Evolutionary conservation across 2,888 invertebrate genomes (phyloP).

Genomic region (Allolobophora icterica): DNA sequence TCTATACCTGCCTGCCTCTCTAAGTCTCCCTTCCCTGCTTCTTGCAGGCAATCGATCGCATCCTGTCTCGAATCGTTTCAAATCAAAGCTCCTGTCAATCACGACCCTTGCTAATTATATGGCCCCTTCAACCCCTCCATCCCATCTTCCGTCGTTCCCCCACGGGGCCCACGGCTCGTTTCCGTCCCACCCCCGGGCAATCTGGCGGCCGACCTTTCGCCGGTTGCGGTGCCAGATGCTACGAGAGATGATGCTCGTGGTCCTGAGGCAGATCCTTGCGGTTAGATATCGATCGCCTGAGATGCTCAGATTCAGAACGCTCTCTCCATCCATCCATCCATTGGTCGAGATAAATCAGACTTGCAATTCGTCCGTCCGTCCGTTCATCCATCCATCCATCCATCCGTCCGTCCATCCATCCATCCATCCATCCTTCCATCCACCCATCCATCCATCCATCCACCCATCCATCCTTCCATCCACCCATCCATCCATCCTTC

Average conservation of each 20-base stretch:
- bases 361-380: background rate
- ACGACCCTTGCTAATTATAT: background rate
- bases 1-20: too few relatives aligned
- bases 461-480: background rate
- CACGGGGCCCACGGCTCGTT: background rate
- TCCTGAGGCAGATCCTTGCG: background rate
- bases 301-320: background rate
- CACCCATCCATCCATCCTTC: background rate
- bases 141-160: background rate
- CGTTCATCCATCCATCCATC: background rate
- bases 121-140: background rate
- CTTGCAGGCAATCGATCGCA: background rate
- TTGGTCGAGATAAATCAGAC: too few relatives aligned
- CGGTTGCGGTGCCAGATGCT: background rate
- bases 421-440: background rate
- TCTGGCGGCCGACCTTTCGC: background rate
- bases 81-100: constrained; percentile 17
- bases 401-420: constrained; percentile 1
- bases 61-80: constrained; percentile 9
- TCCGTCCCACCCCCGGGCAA: background rate
- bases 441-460: background rate
- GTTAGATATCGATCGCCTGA: background rate
- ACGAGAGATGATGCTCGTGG: background rate
- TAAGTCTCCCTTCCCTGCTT: background rate
- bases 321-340: background rate